Percentiles rank a stretch among this genome's conserved stretches.
phyloP scores from a whole-genome alignment of 2,113 vertebrate genomes.

The Egretta garzetta region DNA sequence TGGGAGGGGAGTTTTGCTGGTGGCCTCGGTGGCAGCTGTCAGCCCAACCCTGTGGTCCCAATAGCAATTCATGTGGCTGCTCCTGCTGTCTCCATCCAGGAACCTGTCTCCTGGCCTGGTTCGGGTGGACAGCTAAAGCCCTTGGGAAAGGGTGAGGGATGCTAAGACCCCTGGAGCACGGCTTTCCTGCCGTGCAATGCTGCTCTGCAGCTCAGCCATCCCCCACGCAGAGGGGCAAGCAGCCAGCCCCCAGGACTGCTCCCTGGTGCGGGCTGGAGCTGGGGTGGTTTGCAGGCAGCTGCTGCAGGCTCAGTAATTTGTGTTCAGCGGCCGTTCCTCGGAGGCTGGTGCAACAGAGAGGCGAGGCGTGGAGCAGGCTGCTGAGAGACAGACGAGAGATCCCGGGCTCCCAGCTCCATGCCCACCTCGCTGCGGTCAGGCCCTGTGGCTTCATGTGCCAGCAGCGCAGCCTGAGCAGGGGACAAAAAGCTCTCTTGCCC shows the following conservation, averaged over 20 bases:
- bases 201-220: background rate
- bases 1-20: background rate
- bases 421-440: fast-evolving
- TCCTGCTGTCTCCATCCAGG: fast-evolving
- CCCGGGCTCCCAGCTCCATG: fast-evolving
- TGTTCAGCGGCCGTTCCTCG: fast-evolving
- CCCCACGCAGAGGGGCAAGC: background rate
- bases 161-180: fast-evolving
- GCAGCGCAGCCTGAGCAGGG: fast-evolving
- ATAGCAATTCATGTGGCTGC: fast-evolving
- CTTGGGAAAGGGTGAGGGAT: background rate
- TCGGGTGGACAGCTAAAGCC: background rate
- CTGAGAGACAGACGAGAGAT: fast-evolving
- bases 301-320: fast-evolving
- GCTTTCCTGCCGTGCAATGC: fast-evolving
- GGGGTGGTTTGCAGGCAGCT: background rate
- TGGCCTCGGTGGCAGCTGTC: fast-evolving
- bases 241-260: background rate
- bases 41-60: fast-evolving
- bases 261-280: background rate
- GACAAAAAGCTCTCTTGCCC: background rate
- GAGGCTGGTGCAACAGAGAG: background rate
- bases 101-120: background rate
- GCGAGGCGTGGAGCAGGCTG: background rate
- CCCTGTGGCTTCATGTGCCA: background rate